Base-by-base conservation (phyloP, 2,888 invertebrate species). In the Tolmerus cingulatus region DNA sequence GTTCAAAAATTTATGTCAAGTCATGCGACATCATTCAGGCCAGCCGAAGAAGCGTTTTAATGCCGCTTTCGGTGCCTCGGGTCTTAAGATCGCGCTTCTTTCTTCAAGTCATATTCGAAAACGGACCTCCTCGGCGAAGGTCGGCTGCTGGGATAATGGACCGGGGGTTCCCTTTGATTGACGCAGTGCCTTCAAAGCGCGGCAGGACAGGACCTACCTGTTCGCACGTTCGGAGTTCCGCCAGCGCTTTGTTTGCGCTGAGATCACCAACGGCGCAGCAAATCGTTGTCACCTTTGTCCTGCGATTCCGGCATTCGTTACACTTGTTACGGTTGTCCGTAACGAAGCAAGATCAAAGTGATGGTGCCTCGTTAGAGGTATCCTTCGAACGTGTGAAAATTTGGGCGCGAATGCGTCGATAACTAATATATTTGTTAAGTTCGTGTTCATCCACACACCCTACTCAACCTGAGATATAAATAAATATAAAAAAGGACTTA, bases 181-280 rank as follows among this genome's bases (percentile, higher is more conserved):
- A 74, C 43, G 74, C 74, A 16, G 12, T 1, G 9, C 40, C 40
- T 84, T 55, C 27, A 16, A 86, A 40, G 4, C 40, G 14, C 19
- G 8, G 1, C 78, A n/a, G n/a, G n/a, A n/a, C n/a, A 86, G 46
- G 88, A 88, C 84, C 88, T 88, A 88, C 88, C 87, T 88, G 88
- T 88, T 88, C 88, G 87, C 86, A 87, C 86, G 87, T 82, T 27
- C 16, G 23, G 30, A 30, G 81, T 34, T 30, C 51, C 46, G 34
- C 55, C 81, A 27, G n/a, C 14, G 14, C n/a, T 43, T 81, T 81
- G 81, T 81, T 81, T 55, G 14, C 14, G 16, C 46, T n/a, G 30
- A 55, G 81, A 55, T 81, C 81, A 23, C 81, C 81, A 81, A 51
- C 30, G 88, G 88, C 86, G 88, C 87, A 87, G 81, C 88, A 87